phyloP scores from a whole-genome alignment of 2,888 invertebrate genomes.

The Xestoiulus laeticollis region DNA sequence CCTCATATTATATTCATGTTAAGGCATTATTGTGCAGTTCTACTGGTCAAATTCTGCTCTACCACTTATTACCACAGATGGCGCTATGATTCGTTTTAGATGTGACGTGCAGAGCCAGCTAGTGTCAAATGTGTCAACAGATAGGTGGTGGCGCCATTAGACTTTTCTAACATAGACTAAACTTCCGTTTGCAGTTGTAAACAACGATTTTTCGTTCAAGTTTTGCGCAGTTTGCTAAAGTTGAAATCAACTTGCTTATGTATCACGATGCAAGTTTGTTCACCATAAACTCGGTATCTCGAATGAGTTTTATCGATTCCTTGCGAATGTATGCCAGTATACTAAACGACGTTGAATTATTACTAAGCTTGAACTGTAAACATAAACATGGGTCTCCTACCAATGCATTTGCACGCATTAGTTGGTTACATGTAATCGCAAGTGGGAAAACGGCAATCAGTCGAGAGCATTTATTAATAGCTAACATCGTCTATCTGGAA shows the following conservation, averaged over 20 bases:
- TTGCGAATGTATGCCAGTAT: background rate
- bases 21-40: no score
- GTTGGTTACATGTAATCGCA: background rate
- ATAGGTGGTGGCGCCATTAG: background rate
- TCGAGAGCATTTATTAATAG: background rate
- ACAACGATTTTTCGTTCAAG: background rate
- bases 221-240: background rate
- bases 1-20: no score
- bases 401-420: background rate
- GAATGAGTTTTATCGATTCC: conserved; percentile 30
- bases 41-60: no score
- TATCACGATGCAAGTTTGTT: background rate
- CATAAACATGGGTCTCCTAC: background rate
- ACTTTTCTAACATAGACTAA: background rate
- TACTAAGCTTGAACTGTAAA: background rate
- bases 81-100: background rate
- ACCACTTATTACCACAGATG: no score
- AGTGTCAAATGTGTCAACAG: background rate
- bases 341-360: background rate
- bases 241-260: background rate
- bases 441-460: background rate
- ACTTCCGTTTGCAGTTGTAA: background rate
- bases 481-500: background rate
- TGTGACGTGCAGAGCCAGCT: background rate
- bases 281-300: background rate